phyloP scores from a whole-genome alignment of 2,797 vertebrate genomes.

The Rhinella marina region DNA sequence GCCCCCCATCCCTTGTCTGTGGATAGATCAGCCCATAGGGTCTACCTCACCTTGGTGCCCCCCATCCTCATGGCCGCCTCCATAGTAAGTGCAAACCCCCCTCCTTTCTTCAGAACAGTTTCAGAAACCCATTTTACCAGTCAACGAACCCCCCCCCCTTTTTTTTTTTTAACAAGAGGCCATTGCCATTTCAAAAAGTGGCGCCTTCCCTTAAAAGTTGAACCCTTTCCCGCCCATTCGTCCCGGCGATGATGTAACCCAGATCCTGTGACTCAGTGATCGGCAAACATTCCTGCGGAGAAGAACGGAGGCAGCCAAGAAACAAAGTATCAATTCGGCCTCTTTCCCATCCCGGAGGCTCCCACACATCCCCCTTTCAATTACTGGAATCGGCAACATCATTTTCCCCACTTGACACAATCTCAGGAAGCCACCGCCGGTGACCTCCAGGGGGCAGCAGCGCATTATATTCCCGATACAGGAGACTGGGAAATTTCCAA shows the following conservation, averaged over 20 bases:
- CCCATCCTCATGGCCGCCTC: too few relatives aligned
- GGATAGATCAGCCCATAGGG: neutral
- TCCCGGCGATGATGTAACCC: neutral
- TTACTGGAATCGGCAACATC: conserved; percentile 45
- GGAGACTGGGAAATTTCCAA: conserved; percentile 30
- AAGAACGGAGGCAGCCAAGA: conserved; percentile 28
- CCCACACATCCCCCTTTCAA: conserved; percentile 27
- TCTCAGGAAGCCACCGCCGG: conserved; percentile 46
- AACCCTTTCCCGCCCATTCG: neutral
- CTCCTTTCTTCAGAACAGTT: neutral
- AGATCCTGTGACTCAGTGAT: conserved; percentile 26
- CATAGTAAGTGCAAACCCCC: too few relatives aligned
- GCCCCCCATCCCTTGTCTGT: too few relatives aligned
- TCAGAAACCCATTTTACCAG: neutral
- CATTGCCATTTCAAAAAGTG: neutral
- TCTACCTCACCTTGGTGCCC: neutral
- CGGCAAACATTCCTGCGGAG: neutral
- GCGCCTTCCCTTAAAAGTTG: neutral
- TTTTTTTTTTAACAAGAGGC: neutral
- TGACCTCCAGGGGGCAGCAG: conserved; percentile 43
- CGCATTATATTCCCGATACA: neutral
- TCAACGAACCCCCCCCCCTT: neutral
- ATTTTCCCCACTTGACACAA: conserved; percentile 51
- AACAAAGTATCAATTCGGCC: neutral
- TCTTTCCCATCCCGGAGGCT: neutral